These are phyloP conservation scores for Myotis pilosus DNA, from an alignment of 2,797 vertebrate species.

Conservation along the genomic window DNA sequence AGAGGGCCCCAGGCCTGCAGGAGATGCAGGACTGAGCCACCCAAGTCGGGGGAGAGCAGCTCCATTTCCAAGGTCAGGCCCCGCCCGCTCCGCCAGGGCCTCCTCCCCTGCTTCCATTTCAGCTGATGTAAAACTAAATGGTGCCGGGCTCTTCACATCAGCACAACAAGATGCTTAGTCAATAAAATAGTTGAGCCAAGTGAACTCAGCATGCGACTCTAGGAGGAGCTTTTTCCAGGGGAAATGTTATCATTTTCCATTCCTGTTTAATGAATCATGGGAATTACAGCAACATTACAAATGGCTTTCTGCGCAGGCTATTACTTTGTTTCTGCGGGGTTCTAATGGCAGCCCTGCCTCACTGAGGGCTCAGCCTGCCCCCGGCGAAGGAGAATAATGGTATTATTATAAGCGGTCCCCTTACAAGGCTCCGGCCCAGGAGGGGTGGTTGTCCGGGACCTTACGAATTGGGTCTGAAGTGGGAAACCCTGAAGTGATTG, in stretches of 20 bases:
- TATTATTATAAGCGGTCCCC: conserved; percentile 96
- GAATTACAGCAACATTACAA: conserved; percentile 99
- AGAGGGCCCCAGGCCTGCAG: not conserved
- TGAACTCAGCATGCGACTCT: conserved; percentile 92
- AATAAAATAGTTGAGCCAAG: conserved; percentile 93
- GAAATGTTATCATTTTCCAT: conserved; percentile 97
- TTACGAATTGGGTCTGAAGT: conserved; percentile 74
- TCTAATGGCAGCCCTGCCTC: conserved; percentile 98
- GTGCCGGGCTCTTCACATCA: conserved; percentile 86
- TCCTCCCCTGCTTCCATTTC: conserved; percentile 77
- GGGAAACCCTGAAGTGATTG: conserved; percentile 69
- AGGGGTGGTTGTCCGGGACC: conserved; percentile 84
- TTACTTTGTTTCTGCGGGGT: conserved; percentile 99
- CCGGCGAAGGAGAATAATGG: conserved; percentile 93
- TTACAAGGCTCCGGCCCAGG: conserved; percentile 89
- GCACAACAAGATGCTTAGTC: conserved; percentile 93
- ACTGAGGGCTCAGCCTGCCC: conserved; percentile 92
- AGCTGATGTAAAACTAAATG: conserved; percentile 79
- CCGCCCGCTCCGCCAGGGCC: not conserved
- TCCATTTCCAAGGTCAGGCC: conserved; percentile 29
- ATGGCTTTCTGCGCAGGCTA: conserved; percentile 98
- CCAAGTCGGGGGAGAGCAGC: not conserved
- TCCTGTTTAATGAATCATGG: conserved; percentile 99
- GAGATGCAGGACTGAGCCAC: not conserved
- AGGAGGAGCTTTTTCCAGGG: conserved; percentile 89